Base-by-base conservation (phyloP, 1,140 invertebrate genomes). In the Dryas iulia region DNA sequence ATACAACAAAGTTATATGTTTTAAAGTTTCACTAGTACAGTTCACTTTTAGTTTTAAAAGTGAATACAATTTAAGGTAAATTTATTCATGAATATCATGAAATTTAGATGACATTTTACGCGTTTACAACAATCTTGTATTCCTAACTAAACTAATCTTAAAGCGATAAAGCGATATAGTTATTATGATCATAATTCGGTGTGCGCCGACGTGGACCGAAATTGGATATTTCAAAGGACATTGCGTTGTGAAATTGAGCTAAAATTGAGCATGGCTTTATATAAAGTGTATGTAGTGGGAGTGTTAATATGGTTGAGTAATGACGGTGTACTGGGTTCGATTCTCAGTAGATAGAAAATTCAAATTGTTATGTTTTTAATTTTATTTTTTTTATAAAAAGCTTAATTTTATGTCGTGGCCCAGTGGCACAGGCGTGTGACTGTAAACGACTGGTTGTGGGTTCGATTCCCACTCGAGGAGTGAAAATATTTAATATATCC, bases 171-270 rank as follows among this genome's bases (percentile, higher is more conserved):
- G 33, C 33, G 33, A 14, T 35, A 35, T 14, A 35, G 47, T 67
- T 67, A 67, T 61, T 60, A 67, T 53, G 11, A 31, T 23, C 26
- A 67, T 59, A 67, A 67, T 59, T 67, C 60, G 6, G 58, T 30
- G 65, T 60, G 47, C 65, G 54, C 23, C 39, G 47, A 33, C 31
- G 52, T 28, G 59, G 30, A 62, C 39, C 3, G 59, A 47, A 62
- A 57, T 68, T 54, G 52, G 59, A 35, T 68, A 61, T 68, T 68
- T 56, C 28, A 57, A 57, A 68, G 31, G 11, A 61, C 53, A 62
- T 24, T 59, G 64, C 23, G 33, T 18, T 59, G 35, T 56, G 39
- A 66, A 59, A 66, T 59, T 66, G 64, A 31, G 64, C 35, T 59
- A 47, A 39, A 66, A 39, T 33, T 26, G 10, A 35, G 18, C 4